A percentile compares a stretch with the other conserved stretches of the same genome.
Evolutionary conservation across 1,140 invertebrate genomes (phyloP).

Genomic region (Scaptomyza hsui): DNA sequence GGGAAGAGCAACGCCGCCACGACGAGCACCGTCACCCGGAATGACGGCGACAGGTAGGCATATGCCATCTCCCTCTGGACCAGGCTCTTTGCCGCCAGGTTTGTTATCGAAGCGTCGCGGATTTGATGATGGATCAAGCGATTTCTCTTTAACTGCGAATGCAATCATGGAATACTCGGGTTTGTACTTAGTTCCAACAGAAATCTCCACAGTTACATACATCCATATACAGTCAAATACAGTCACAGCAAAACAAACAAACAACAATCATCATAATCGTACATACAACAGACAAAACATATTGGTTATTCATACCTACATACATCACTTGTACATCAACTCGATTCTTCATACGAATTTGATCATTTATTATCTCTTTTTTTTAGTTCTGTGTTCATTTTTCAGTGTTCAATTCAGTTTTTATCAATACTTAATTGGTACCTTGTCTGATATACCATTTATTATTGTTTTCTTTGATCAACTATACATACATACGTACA

Average conservation of each 20-base stretch:
- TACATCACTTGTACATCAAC: conserved; percentile 26
- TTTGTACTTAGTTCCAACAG: conserved; percentile 84
- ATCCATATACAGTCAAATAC: conserved; percentile 17
- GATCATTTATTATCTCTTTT: conserved; percentile 17
- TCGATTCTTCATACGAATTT: conserved; percentile 26
- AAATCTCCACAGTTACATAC: conserved; percentile 61
- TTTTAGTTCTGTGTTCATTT: conserved; percentile 13
- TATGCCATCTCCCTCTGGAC: conserved; percentile 90
- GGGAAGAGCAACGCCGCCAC: conserved; percentile 91
- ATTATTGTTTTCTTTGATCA: conserved; percentile 13
- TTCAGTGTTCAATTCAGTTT: conserved; percentile 27
- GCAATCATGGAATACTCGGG: conserved; percentile 95
- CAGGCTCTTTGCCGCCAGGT: conserved; percentile 92
- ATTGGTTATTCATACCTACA: conserved; percentile 66
- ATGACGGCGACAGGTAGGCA: conserved; percentile 87
- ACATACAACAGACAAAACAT: conserved; percentile 43
- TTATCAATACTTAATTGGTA: conserved; percentile 50
- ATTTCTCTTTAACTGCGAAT: conserved; percentile 91
- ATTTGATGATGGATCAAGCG: conserved; percentile 93
- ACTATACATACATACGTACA: conserved; percentile 29
- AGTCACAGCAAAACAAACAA: too few species aligned
- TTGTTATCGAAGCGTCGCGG: conserved; percentile 91
- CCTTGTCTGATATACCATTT: conserved; percentile 17
- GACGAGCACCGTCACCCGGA: conserved; percentile 90
- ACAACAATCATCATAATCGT: conserved; percentile 47